These are phyloP conservation scores for Bombus impatiens DNA, from an alignment of 1,140 invertebrate species.

Conservation along the genomic window DNA sequence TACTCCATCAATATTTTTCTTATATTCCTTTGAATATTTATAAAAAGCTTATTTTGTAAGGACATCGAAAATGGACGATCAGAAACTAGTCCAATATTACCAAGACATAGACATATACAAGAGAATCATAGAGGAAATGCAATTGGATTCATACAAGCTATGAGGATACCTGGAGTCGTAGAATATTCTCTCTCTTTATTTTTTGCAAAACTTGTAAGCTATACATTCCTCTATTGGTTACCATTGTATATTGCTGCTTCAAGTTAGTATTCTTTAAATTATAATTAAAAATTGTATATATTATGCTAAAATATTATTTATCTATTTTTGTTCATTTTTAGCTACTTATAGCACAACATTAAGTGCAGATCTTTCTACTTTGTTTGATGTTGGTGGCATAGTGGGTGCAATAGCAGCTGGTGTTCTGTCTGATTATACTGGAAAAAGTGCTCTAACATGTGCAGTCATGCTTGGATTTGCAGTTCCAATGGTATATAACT, in stretches of 20 bases:
- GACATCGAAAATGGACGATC: slow-evolving; percentile 57
- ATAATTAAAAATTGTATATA: slow-evolving; percentile 9
- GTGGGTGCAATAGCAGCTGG: slow-evolving; percentile 95
- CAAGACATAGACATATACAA: slow-evolving; percentile 62
- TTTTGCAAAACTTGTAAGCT: slow-evolving; percentile 98
- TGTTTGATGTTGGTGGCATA: slow-evolving; percentile 96
- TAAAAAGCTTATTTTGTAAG: slow-evolving; percentile 58
- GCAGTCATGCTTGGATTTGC: slow-evolving; percentile 90
- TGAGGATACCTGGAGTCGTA: slow-evolving; percentile 95
- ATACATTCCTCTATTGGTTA: slow-evolving; percentile 98
- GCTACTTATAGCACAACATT: slow-evolving; percentile 87
- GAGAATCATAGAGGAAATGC: slow-evolving; percentile 82
- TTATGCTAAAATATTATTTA: slow-evolving; percentile 4
- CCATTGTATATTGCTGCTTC: slow-evolving; percentile 93
- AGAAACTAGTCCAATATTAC: slow-evolving; percentile 79
- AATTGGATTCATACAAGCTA: slow-evolving; percentile 90
- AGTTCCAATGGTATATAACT: slow-evolving; percentile 88
- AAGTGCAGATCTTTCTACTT: slow-evolving; percentile 92
- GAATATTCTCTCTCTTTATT: slow-evolving; percentile 97
- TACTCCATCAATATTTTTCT: background rate
- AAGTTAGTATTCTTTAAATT: slow-evolving; percentile 85
- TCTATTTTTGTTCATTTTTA: slow-evolving; percentile 75
- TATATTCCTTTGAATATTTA: background rate
- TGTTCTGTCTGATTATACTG: slow-evolving; percentile 90
- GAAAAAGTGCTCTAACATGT: slow-evolving; percentile 93